A percentile compares a stretch with the other conserved stretches of the same genome.
Conservation (phyloP, 1,140 invertebrate species). For the Centruroides sculpturatus region DNA sequence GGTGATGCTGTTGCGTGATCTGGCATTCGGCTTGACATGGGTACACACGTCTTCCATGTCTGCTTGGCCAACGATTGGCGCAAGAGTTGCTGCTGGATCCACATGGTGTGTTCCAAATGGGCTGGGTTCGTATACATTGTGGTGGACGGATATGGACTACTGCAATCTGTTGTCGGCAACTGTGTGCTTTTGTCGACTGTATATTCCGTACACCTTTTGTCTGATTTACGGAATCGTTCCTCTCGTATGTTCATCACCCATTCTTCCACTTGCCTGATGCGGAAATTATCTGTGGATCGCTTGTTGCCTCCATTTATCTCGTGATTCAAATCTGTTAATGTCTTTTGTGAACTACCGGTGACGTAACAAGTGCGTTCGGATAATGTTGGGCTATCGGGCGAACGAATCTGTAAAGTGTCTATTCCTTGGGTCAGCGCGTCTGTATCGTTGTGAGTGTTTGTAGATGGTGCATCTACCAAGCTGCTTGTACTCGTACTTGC, state of each 20-base stretch:
- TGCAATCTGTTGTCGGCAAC: no score
- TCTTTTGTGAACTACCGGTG: no score
- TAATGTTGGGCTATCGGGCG: no score
- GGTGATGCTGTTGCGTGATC: not conserved
- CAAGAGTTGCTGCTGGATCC: conserved; percentile 53
- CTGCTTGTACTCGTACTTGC: conserved; percentile 10
- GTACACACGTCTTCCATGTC: conserved; percentile 17
- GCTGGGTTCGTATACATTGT: conserved; percentile 58
- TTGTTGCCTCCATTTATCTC: no score
- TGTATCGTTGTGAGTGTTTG: no score
- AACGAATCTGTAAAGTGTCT: no score
- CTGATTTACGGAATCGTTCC: not conserved
- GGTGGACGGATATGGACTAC: conserved; percentile 25
- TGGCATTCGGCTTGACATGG: not conserved
- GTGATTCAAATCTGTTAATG: no score
- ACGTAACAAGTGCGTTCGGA: no score
- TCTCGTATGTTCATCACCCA: not conserved
- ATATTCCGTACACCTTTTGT: not conserved
- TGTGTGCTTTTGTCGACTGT: not conserved
- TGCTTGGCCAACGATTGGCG: conserved; percentile 36
- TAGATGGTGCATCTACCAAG: not conserved
- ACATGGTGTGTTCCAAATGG: conserved; percentile 54
- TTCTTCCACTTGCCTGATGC: no score
- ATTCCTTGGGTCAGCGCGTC: no score
- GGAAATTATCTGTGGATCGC: no score